Evolutionary conservation across 2,888 invertebrate species (phyloP), one percentile per base, ranked within the genome.

Genomic region (Phymatocera aterrima): DNA sequence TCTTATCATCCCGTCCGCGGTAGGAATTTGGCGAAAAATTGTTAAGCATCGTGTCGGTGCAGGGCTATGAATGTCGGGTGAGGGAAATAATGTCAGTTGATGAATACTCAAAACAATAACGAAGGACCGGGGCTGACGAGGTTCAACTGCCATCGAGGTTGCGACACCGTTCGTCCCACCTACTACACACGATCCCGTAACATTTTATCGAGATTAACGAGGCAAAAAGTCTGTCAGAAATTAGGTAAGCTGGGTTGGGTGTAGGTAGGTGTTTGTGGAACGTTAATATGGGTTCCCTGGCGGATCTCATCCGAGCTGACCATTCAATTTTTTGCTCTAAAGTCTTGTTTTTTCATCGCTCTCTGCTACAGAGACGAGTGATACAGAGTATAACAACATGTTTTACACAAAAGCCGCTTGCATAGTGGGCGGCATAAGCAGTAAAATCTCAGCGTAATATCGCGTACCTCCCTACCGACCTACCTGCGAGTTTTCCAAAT

Each of bases 191-290:
- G 46, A 68, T 46, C 68, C 68, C n/a, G 28, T 46, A 68, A 46
- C 43, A 46, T 43, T 68, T 68, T 68, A 68, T 68, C 68, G 68
- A 68, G 68, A 68, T 68, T 68, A 68, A 24, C 15, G 46, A 68
- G 43, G 46, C 68, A 68, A 68, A 68, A 68, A 68, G 46, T 68
- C 24, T 34, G 43, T 43, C 28, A 24, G 46, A 46, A 68, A 68
- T 68, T 68, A 46, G 21, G 46, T 68, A 68, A 68, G 65, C 68
- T 15, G 43, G 68, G 46, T 68, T 24, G 43, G 43, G n/a, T n/a
- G n/a, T n/a, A n/a, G n/a, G n/a, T n/a, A 21, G 68, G 31, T 43
- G 61, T 64, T 64, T 64, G 61, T 64, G 64, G 21, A 64, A 37
- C 68, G 68, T 68, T 68, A 68, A 68, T 68, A 46, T 34, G 68